These are phyloP conservation scores for Asarcornis scutulata DNA, from an alignment of 2,113 vertebrate genomes.

Conservation along the genomic window DNA sequence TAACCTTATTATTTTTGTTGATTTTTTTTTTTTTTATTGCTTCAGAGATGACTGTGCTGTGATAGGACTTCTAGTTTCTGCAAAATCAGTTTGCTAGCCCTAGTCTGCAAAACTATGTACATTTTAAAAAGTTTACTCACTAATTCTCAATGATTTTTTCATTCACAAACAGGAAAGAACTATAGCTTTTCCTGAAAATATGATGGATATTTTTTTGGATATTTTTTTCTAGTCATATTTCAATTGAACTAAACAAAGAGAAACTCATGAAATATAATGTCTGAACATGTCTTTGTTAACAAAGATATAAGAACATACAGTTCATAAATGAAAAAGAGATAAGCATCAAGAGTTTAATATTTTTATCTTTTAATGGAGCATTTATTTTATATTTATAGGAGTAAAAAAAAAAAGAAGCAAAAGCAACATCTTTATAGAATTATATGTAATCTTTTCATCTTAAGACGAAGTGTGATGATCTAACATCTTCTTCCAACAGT, in stretches of 20 bases:
- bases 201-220: background rate
- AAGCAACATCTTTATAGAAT: background rate
- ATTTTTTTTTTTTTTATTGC: background rate
- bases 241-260: background rate
- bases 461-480: background rate
- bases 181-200: background rate
- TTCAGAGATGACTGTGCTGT: background rate
- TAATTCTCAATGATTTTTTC: background rate
- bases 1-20: background rate
- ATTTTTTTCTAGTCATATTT: background rate
- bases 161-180: background rate
- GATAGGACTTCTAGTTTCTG: background rate
- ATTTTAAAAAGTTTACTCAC: background rate
- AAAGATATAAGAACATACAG: background rate
- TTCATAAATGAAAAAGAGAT: slow-evolving; percentile 27
- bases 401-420: background rate
- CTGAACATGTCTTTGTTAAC: background rate
- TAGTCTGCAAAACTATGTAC: background rate
- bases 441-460: background rate
- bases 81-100: background rate
- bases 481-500: background rate
- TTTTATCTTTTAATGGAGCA: background rate
- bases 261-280: background rate
- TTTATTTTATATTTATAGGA: background rate
- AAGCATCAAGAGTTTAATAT: slow-evolving; percentile 17